A percentile compares a stretch with the other conserved stretches of the same genome.
Evolutionary conservation across 2,797 vertebrate species (phyloP).

Genomic region (Synaphobranchus kaupii): DNA sequence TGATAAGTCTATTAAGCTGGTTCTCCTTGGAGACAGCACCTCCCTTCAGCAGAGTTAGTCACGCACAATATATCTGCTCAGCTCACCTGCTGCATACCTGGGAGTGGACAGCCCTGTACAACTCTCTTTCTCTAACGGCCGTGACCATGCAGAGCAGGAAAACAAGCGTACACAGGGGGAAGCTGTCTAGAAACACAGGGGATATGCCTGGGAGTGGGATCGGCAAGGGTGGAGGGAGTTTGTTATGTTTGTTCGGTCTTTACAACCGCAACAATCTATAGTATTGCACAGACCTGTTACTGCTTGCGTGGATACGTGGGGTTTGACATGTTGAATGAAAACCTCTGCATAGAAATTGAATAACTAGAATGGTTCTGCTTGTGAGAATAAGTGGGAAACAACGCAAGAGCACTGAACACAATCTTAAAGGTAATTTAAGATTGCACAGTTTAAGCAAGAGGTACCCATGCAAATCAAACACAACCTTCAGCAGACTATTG

Average conservation of each 20-base stretch:
- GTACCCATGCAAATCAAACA: not conserved
- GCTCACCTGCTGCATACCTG: conserved; percentile 38
- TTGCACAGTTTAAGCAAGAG: not conserved
- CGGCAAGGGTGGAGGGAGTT: not conserved
- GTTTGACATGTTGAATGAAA: not conserved
- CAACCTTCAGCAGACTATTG: not conserved
- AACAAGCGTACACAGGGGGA: conserved; percentile 35
- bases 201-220: not conserved
- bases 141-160: conserved; percentile 22
- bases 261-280: conserved; percentile 41
- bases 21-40: conserved; percentile 8
- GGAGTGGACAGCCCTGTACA: conserved; percentile 8
- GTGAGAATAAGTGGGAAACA: not conserved
- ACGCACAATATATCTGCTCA: conserved; percentile 24
- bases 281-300: conserved; percentile 37
- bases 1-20: not conserved
- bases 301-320: conserved; percentile 31
- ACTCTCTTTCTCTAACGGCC: conserved; percentile 34
- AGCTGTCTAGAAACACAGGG: conserved; percentile 34
- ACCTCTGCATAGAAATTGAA: not conserved
- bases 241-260: not conserved
- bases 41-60: not conserved
- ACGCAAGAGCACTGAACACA: not conserved
- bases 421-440: not conserved
- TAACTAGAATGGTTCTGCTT: not conserved